Evolutionary conservation across 2,888 invertebrate genomes (phyloP).

Genomic region (Pristionchus exspectatus): DNA sequence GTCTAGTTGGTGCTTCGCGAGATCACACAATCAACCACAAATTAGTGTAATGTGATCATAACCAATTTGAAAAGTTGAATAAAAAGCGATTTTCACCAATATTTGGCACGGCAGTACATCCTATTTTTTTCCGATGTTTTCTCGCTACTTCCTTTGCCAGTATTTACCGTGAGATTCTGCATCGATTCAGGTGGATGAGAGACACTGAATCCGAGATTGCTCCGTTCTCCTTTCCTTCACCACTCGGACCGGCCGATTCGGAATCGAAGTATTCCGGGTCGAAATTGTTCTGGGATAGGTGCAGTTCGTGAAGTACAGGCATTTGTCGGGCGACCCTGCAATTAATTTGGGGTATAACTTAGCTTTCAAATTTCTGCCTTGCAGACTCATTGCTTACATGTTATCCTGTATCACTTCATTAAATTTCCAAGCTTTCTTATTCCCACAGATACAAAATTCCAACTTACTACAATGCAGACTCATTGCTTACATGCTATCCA

Average conservation of each 20-base stretch:
- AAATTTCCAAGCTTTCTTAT: background rate
- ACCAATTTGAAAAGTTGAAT: background rate
- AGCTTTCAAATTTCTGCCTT: background rate
- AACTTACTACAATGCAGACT: too few species aligned
- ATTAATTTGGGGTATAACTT: background rate
- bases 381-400: background rate
- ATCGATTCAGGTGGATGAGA: slow-evolving; percentile 54
- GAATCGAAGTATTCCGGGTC: slow-evolving; percentile 57
- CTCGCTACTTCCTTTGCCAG: too few species aligned
- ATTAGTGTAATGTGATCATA: too few species aligned
- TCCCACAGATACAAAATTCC: background rate
- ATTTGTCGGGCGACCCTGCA: slow-evolving; percentile 55
- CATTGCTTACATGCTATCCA: too few species aligned
- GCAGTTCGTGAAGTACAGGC: slow-evolving; percentile 68
- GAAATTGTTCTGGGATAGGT: slow-evolving; percentile 68
- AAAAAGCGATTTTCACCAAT: too few species aligned
- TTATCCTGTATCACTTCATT: background rate
- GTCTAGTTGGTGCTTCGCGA: background rate
- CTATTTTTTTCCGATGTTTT: too few species aligned
- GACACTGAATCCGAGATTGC: slow-evolving; percentile 52
- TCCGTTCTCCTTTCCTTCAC: slow-evolving; percentile 49
- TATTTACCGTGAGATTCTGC: slow-evolving; percentile 49
- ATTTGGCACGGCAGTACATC: too few species aligned
- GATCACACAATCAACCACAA: background rate
- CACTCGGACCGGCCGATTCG: slow-evolving; percentile 13